Evolutionary conservation across 2,113 vertebrate genomes (phyloP).

Genomic region (Sialia sialis): DNA sequence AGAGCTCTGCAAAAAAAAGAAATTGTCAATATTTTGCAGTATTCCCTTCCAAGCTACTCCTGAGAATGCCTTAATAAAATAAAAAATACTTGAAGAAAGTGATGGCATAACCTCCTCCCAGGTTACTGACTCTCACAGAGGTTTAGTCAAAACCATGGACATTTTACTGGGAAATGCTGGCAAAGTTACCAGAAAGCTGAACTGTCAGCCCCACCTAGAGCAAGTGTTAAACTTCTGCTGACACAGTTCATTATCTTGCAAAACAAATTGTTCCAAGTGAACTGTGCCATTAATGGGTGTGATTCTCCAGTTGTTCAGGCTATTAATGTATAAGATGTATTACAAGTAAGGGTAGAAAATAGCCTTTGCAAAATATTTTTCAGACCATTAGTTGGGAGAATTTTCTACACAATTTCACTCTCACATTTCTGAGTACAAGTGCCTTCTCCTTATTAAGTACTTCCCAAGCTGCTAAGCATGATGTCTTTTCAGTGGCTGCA

Average conservation of each 20-base stretch:
- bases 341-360: conserved; percentile 52
- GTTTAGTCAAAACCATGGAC: neutral
- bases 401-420: conserved; percentile 62
- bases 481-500: neutral
- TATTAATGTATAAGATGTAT: conserved; percentile 53
- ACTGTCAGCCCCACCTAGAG: neutral
- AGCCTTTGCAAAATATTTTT: conserved; percentile 60
- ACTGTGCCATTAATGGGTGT: conserved; percentile 30
- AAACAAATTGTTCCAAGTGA: conserved; percentile 56
- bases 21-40: neutral
- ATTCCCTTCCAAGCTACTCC: neutral
- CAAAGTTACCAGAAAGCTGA: neutral
- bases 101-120: neutral
- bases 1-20: neutral
- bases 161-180: neutral
- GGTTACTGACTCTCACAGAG: neutral
- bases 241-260: conserved; percentile 46
- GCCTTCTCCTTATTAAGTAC: neutral
- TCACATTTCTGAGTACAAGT: conserved; percentile 21
- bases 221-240: conserved; percentile 26
- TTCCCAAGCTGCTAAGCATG: neutral
- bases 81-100: neutral
- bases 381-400: conserved; percentile 61
- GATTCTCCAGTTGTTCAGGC: conserved; percentile 19
- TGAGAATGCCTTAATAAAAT: neutral